phyloP scores from a whole-genome alignment of 2,888 invertebrate species.

The Glyphotaelius pellucidus region DNA sequence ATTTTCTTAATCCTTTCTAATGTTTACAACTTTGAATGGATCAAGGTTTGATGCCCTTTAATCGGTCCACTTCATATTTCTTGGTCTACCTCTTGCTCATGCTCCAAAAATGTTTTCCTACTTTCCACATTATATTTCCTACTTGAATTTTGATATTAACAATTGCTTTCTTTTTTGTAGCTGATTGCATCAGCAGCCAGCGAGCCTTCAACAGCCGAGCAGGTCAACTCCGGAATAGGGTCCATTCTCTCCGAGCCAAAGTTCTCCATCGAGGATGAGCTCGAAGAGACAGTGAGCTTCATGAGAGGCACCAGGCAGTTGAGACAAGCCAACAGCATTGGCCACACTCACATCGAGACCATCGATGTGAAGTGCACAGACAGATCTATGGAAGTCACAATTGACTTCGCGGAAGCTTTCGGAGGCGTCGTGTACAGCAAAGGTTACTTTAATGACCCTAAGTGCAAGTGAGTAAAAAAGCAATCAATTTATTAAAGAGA shows the following conservation, averaged over 20 bases:
- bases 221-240: slow-evolving; percentile 73
- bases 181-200: slow-evolving; percentile 78
- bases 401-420: slow-evolving; percentile 81
- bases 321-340: slow-evolving; percentile 60
- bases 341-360: slow-evolving; percentile 76
- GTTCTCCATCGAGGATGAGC: slow-evolving; percentile 71
- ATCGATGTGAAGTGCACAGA: slow-evolving; percentile 81
- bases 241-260: slow-evolving; percentile 72
- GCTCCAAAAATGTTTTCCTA: not conserved
- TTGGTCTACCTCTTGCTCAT: not conserved
- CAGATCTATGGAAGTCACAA: slow-evolving; percentile 79
- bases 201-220: slow-evolving; percentile 73
- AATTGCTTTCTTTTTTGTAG: slow-evolving; percentile 68
- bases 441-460: slow-evolving; percentile 81
- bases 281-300: slow-evolving; percentile 74
- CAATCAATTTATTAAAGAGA: not conserved
- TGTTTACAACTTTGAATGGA: too few relatives aligned
- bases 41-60: too few relatives aligned
- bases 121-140: not conserved
- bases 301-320: slow-evolving; percentile 72
- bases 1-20: too few relatives aligned
- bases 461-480: slow-evolving; percentile 81
- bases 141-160: not conserved
- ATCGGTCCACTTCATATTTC: not conserved
- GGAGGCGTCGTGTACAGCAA: slow-evolving; percentile 85